A percentile compares a stretch with the other conserved stretches of the same genome.
These are phyloP conservation scores for Drosophila fungiperda DNA, from an alignment of 2,888 invertebrate genomes.

Conservation along the genomic window DNA sequence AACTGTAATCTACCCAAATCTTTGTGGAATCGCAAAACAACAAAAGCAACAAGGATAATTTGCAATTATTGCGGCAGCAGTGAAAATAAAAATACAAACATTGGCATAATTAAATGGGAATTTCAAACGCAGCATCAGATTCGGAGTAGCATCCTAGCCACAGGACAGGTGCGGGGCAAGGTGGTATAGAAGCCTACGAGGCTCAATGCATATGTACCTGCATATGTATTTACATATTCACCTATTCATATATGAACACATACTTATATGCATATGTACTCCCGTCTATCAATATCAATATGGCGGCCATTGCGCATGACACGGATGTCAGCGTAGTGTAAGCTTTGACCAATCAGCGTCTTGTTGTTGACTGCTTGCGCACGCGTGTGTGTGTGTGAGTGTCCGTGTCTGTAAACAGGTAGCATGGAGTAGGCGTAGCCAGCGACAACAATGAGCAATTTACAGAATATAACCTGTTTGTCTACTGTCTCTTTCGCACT, in stretches of 20 bases:
- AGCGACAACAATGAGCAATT: slow-evolving; percentile 26
- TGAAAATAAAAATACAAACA: slow-evolving; percentile 38
- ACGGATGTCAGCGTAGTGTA: slow-evolving; percentile 15
- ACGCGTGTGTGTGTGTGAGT: slow-evolving; percentile 19
- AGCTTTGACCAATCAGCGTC: slow-evolving; percentile 71
- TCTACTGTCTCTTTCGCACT: slow-evolving; percentile 49
- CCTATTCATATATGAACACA: not conserved
- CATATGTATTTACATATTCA: not conserved
- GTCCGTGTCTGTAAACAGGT: slow-evolving; percentile 56
- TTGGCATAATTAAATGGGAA: slow-evolving; percentile 45
- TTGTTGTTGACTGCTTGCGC: slow-evolving; percentile 51
- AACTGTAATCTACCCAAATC: slow-evolving; percentile 22
- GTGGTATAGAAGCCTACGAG: slow-evolving; percentile 32
- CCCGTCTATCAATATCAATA: slow-evolving; percentile 62
- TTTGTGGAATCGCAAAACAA: slow-evolving; percentile 9
- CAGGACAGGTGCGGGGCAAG: slow-evolving; percentile 16
- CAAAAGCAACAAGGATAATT: slow-evolving; percentile 11
- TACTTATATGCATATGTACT: slow-evolving; percentile 17
- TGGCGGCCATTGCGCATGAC: slow-evolving; percentile 83
- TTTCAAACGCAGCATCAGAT: slow-evolving; percentile 30
- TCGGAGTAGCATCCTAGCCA: slow-evolving; percentile 50
- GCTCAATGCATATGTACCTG: slow-evolving; percentile 28
- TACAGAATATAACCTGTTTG: slow-evolving; percentile 75
- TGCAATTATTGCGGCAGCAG: slow-evolving; percentile 46
- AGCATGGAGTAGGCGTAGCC: slow-evolving; percentile 69